phyloP scores from a whole-genome alignment of 2,113 vertebrate species.

The Arizona elegans region DNA sequence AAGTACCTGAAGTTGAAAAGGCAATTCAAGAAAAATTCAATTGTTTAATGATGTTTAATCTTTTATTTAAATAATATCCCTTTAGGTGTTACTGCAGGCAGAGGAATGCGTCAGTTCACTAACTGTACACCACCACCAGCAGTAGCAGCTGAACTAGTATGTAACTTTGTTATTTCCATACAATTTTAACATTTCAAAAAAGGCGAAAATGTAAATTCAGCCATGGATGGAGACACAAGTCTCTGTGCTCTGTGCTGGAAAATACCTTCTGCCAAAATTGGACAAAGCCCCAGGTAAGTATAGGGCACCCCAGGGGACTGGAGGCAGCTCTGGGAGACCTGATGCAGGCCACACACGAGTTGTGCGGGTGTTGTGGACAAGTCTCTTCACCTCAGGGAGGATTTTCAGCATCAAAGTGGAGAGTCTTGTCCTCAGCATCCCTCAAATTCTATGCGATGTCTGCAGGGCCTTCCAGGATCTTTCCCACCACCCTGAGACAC shows the following conservation, averaged over 20 bases:
- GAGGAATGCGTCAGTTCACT: conserved; percentile 72
- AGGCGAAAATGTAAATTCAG: background rate
- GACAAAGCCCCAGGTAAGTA: background rate
- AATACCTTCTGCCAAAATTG: background rate
- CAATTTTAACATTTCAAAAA: background rate
- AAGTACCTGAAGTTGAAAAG: background rate
- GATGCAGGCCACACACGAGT: background rate
- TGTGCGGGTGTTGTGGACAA: background rate
- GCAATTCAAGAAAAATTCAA: background rate
- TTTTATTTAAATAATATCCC: conserved; percentile 45
- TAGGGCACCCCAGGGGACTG: background rate
- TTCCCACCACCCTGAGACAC: background rate
- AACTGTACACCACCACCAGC: conserved; percentile 48
- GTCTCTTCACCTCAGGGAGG: background rate
- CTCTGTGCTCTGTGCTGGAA: background rate
- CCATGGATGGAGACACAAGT: background rate
- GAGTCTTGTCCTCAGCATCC: background rate
- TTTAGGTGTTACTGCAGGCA: conserved; percentile 75
- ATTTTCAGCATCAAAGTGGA: background rate
- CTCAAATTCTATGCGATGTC: background rate
- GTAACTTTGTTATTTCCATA: conserved; percentile 50
- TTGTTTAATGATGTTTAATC: background rate
- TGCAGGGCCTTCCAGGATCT: background rate
- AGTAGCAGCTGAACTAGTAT: conserved; percentile 72
- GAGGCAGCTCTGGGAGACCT: background rate